These are phyloP conservation scores for Actinia equina DNA, from an alignment of 64 coral and sea anemone species.

Conservation along the genomic window DNA sequence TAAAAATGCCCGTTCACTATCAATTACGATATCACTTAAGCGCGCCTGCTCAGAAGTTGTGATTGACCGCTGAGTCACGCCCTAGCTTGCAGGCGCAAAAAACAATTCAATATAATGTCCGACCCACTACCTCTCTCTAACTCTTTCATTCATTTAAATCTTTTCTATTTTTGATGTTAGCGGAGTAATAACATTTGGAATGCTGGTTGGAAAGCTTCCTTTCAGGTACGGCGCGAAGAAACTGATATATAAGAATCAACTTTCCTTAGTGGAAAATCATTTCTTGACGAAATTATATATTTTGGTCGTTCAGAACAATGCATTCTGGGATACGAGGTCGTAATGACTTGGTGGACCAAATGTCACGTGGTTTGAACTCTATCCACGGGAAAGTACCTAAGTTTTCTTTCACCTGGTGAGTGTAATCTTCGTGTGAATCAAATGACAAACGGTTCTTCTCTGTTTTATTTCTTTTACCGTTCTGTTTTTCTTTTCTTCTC, in stretches of 20 bases:
- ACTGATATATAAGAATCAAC: too few relatives aligned
- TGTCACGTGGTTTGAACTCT: conserved; percentile 55
- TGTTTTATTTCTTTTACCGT: not conserved
- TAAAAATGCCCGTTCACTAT: too few relatives aligned
- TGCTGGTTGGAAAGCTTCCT: conserved; percentile 82
- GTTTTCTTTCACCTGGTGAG: conserved; percentile 58
- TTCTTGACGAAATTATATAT: not conserved
- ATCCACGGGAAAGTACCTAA: conserved; percentile 62
- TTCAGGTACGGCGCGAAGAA: conserved; percentile 50
- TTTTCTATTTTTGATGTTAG: conserved; percentile 32
- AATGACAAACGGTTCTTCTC: not conserved
- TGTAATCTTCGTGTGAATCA: not conserved
- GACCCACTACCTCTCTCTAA: not conserved
- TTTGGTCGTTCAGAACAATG: conserved; percentile 45
- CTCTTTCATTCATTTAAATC: not conserved
- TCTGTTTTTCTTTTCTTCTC: not conserved
- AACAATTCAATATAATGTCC: too few relatives aligned
- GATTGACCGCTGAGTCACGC: too few relatives aligned
- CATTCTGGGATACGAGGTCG: conserved; percentile 66
- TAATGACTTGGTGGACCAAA: conserved; percentile 72
- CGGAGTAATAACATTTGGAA: conserved; percentile 85
- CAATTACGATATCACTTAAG: too few relatives aligned
- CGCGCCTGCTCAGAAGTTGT: too few relatives aligned
- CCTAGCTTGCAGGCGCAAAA: too few relatives aligned
- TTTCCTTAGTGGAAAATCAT: not conserved